A percentile compares a stretch with the other conserved stretches of the same genome.
Conservation (phyloP, 2,113 vertebrate species). For the Pituophis catenifer region DNA sequence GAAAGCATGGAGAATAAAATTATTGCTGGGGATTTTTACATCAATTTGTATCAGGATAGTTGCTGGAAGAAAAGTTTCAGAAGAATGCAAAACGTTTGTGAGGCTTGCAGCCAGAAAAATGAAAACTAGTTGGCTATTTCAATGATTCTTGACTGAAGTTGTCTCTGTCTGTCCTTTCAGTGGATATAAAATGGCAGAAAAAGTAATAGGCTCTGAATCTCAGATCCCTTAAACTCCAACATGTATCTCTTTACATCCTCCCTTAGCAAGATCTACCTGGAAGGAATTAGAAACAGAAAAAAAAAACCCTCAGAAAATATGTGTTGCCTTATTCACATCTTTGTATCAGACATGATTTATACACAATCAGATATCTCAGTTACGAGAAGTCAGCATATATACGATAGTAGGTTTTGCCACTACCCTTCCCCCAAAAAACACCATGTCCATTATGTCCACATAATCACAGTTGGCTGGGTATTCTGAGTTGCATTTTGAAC, state of each 20-base stretch:
- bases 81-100: background rate
- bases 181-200: background rate
- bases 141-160: background rate
- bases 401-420: background rate
- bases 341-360: background rate
- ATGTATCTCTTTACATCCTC: background rate
- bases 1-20: background rate
- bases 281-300: background rate
- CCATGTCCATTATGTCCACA: background rate
- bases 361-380: background rate
- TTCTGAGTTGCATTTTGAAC: background rate
- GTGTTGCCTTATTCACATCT: background rate
- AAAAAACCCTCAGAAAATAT: background rate
- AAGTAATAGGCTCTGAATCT: background rate
- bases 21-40: background rate
- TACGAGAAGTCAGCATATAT: background rate
- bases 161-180: background rate
- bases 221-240: background rate
- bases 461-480: background rate
- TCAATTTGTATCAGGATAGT: background rate
- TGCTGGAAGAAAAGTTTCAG: background rate
- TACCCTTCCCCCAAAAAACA: background rate
- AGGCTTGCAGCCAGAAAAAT: background rate
- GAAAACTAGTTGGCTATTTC: background rate
- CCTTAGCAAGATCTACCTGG: background rate